Conservation (phyloP, 2,797 vertebrate species). For the Paedocypris micromegethes region DNA sequence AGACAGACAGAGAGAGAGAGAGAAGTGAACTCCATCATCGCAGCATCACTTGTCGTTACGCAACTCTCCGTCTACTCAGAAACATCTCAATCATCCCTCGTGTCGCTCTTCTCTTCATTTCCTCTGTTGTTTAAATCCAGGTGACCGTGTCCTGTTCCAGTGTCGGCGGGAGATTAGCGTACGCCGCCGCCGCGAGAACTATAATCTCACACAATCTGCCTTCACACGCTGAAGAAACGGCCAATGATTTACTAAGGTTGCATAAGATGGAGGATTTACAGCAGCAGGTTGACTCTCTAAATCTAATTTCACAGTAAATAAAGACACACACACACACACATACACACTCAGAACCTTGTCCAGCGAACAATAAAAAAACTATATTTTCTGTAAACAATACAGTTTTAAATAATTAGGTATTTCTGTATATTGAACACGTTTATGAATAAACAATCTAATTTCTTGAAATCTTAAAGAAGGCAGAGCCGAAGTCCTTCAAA, state of each 20-base stretch:
- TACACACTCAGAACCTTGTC: too few relatives aligned
- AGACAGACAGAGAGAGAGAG: too few relatives aligned
- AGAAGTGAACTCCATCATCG: too few relatives aligned
- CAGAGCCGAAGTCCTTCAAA: too few relatives aligned
- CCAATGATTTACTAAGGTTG: not conserved
- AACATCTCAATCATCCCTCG: not conserved
- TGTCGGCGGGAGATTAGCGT: not conserved
- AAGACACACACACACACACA: not conserved
- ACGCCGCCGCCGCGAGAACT: not conserved
- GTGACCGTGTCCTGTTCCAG: not conserved
- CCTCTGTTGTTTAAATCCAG: not conserved
- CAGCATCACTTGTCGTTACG: too few relatives aligned
- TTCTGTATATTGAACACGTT: too few relatives aligned
- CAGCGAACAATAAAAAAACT: too few relatives aligned
- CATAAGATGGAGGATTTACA: conserved; percentile 5
- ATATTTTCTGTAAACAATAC: too few relatives aligned
- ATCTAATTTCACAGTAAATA: not conserved
- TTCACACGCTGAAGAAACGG: not conserved
- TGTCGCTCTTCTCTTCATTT: not conserved
- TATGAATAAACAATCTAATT: too few relatives aligned
- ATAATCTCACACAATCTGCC: conserved; percentile 3
- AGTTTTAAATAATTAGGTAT: too few relatives aligned
- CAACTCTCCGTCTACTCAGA: not conserved
- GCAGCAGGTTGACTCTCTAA: conserved; percentile 6
- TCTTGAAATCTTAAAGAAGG: too few relatives aligned